A percentile compares a stretch with the other conserved stretches of the same genome.
phyloP scores from a whole-genome alignment of 2,797 vertebrate genomes.

The Pachyuromys duprasi region DNA sequence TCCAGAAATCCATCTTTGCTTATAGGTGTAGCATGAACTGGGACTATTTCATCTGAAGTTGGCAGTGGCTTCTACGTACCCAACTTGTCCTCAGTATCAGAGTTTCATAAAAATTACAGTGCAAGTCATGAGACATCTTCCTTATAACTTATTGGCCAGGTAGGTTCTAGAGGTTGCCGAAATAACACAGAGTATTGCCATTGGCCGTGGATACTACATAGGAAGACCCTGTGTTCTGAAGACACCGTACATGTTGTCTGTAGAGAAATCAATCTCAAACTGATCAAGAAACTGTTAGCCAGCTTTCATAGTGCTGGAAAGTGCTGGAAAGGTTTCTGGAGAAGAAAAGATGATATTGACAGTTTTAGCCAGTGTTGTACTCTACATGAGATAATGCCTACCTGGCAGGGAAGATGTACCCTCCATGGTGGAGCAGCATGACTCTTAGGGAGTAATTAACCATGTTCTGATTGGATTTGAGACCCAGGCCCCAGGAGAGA shows the following conservation, averaged over 20 bases:
- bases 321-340: no score
- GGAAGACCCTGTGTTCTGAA: neutral
- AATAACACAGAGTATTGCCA: neutral
- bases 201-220: neutral
- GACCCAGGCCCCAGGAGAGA: no score
- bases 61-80: neutral
- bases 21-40: neutral
- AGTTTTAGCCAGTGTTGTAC: neutral
- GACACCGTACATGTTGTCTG: neutral
- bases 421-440: neutral
- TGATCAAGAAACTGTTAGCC: neutral
- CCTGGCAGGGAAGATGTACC: neutral
- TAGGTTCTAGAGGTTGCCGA: neutral
- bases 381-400: neutral
- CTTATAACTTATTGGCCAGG: neutral
- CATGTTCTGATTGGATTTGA: neutral
- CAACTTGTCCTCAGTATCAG: neutral
- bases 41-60: neutral
- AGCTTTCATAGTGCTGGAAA: neutral
- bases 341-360: neutral
- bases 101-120: neutral
- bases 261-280: neutral
- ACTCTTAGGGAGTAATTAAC: no score
- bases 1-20: neutral
- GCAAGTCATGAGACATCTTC: neutral